Percentiles rank a stretch among this genome's conserved stretches.
phyloP scores from a whole-genome alignment of 2,797 vertebrate species.

The Paratrypauchen microcephalus region DNA sequence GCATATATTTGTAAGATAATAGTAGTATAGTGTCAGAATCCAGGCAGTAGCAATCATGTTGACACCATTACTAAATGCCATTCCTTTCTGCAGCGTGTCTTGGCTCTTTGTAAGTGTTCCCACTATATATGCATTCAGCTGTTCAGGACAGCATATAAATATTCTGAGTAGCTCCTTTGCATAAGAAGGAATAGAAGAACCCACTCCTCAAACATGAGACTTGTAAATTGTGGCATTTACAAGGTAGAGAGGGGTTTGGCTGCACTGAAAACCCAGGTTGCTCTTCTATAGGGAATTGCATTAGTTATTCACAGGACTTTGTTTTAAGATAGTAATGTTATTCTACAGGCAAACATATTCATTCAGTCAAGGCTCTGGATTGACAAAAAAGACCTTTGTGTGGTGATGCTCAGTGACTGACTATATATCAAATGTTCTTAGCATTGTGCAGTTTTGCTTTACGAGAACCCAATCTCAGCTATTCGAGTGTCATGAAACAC shows the following conservation, averaged over 20 bases:
- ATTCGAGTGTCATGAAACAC: background rate
- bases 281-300: slow-evolving; percentile 16
- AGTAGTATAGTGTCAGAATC: too few species aligned
- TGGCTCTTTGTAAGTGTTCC: slow-evolving; percentile 39
- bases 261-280: slow-evolving; percentile 14
- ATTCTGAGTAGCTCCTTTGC: slow-evolving; percentile 55
- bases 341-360: background rate
- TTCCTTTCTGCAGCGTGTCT: slow-evolving; percentile 37
- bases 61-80: slow-evolving; percentile 53
- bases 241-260: slow-evolving; percentile 25
- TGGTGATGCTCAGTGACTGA: background rate
- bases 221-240: slow-evolving; percentile 40
- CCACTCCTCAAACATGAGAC: slow-evolving; percentile 7
- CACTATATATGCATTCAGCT: slow-evolving; percentile 56
- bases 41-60: slow-evolving; percentile 23
- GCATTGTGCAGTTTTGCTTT: background rate
- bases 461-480: background rate
- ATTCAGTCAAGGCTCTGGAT: background rate
- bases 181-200: slow-evolving; percentile 25
- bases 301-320: background rate
- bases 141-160: slow-evolving; percentile 58
- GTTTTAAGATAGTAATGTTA: background rate
- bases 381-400: background rate
- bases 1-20: too few species aligned
- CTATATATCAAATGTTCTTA: background rate